Conservation (phyloP, 2,888 invertebrate genomes). For the Epistrophella euchroma region DNA sequence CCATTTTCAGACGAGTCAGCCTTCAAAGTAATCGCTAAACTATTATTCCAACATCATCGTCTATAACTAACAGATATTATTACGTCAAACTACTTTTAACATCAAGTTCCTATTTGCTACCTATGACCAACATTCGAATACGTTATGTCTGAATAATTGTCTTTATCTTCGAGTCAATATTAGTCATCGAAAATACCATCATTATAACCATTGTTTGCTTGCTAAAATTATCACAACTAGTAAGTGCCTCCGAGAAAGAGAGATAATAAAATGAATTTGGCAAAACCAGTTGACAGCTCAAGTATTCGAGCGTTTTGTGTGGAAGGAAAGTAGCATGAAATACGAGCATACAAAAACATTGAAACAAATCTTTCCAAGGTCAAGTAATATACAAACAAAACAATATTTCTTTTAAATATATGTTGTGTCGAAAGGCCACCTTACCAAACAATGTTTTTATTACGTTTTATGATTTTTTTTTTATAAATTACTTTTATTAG, state of each 20-base stretch:
- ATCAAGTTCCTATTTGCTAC: neutral
- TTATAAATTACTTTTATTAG: neutral
- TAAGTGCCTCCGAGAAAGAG: neutral
- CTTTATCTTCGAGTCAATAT: conserved; percentile 42
- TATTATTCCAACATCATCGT: neutral
- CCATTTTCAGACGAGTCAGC: neutral
- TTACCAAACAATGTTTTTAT: neutral
- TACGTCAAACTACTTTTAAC: conserved; percentile 9
- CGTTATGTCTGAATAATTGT: conserved; percentile 1
- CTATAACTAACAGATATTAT: neutral
- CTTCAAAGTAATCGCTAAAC: neutral
- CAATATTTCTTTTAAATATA: conserved; percentile 6
- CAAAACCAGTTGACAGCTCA: conserved; percentile 56
- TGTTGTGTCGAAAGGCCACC: neutral
- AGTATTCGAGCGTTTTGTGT: neutral
- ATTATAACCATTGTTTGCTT: conserved; percentile 35
- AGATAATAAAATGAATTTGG: conserved; percentile 5
- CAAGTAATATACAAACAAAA: conserved; percentile 31
- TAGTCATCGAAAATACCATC: conserved; percentile 56
- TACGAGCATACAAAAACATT: conserved; percentile 64
- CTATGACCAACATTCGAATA: conserved; percentile 14
- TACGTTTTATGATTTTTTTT: conserved; percentile 4
- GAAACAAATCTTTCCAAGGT: conserved; percentile 59
- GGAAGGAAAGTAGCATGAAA: conserved; percentile 21
- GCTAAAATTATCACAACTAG: conserved; percentile 37